Conservation (phyloP, 2,888 invertebrate species). For the Nesidiocoris tenuis region DNA sequence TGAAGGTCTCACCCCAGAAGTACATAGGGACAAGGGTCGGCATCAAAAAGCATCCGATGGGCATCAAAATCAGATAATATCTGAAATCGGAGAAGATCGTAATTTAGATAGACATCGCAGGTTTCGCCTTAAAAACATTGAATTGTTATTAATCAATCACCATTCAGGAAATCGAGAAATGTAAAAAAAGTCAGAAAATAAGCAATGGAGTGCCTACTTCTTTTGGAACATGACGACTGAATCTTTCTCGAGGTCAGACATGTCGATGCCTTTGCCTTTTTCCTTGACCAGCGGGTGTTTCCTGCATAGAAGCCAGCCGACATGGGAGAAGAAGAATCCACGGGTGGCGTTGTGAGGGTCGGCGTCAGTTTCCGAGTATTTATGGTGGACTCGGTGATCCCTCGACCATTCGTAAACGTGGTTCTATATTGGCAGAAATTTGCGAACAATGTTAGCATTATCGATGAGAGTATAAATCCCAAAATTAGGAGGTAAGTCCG, state of each 20-base stretch:
- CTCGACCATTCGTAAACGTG: slow-evolving; percentile 53
- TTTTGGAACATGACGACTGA: slow-evolving; percentile 84
- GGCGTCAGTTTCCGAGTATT: slow-evolving; percentile 89
- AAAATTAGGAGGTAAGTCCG: too few species aligned
- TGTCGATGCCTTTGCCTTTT: slow-evolving; percentile 82
- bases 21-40: slow-evolving; percentile 76
- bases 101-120: not conserved
- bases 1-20: slow-evolving; percentile 72
- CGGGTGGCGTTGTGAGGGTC: slow-evolving; percentile 90
- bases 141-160: too few species aligned
- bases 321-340: slow-evolving; percentile 94
- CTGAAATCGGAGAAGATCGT: slow-evolving; percentile 57
- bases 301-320: slow-evolving; percentile 88
- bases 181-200: too few species aligned
- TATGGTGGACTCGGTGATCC: slow-evolving; percentile 80
- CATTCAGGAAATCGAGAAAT: too few species aligned
- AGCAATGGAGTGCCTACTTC: too few species aligned
- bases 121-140: too few species aligned
- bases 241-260: slow-evolving; percentile 79
- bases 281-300: slow-evolving; percentile 87
- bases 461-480: too few species aligned
- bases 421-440: slow-evolving; percentile 50
- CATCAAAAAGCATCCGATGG: slow-evolving; percentile 71
- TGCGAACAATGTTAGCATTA: too few species aligned
- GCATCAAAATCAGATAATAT: slow-evolving; percentile 73